Percentiles rank a stretch among this genome's conserved stretches.
phyloP scores from a whole-genome alignment of 2,113 vertebrate species.

The Zosterops borbonicus region DNA sequence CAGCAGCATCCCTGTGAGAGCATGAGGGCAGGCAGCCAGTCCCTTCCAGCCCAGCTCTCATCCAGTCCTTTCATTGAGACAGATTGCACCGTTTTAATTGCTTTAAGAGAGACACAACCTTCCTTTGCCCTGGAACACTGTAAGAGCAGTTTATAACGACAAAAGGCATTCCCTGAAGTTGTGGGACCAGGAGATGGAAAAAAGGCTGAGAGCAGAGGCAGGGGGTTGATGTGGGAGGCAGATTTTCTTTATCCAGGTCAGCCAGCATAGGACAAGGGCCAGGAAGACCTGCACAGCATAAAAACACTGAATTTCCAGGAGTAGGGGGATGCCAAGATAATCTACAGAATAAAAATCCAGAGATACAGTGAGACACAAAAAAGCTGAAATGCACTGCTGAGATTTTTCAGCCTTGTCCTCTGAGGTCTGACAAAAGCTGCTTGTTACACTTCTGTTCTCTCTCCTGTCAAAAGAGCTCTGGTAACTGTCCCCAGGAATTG shows the following conservation, averaged over 20 bases:
- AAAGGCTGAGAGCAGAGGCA: rapidly evolving
- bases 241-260: neutral
- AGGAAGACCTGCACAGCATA: neutral
- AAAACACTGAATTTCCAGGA: neutral
- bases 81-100: neutral
- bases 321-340: neutral
- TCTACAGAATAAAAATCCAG: neutral
- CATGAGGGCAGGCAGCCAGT: neutral
- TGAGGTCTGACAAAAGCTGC: neutral
- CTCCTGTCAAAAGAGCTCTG: neutral
- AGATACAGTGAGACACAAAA: neutral
- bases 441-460: neutral
- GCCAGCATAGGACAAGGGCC: neutral
- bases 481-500: neutral
- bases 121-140: neutral
- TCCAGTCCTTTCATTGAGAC: neutral
- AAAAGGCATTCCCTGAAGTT: rapidly evolving
- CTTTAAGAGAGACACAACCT: neutral
- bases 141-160: no score
- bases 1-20: neutral
- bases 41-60: neutral
- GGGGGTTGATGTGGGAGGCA: rapidly evolving
- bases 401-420: neutral
- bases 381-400: neutral
- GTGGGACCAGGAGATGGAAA: neutral